Conservation (phyloP, 2,113 vertebrate species). For the Zosterops lateralis region DNA sequence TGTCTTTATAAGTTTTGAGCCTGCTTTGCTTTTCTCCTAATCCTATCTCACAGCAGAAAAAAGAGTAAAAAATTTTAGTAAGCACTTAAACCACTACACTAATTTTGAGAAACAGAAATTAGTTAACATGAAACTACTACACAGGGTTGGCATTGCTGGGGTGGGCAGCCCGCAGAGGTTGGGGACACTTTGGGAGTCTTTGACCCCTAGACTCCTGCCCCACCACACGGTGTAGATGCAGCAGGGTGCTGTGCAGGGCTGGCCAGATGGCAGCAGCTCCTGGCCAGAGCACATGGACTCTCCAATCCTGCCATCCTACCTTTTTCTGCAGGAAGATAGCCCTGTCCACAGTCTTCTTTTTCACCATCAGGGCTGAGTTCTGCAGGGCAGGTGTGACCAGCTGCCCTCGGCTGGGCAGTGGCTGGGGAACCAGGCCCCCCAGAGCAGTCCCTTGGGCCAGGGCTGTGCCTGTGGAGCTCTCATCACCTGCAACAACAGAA, state of each 20-base stretch:
- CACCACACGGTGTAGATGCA: neutral
- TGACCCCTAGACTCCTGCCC: neutral
- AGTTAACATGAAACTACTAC: neutral
- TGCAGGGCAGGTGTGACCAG: conserved; percentile 53
- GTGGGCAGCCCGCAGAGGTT: neutral
- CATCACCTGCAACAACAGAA: neutral
- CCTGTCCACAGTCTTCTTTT: conserved; percentile 77
- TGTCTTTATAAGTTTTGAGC: too few species aligned
- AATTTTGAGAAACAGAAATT: too few species aligned
- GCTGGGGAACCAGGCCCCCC: neutral
- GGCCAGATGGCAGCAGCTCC: neutral
- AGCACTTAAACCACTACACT: too few species aligned
- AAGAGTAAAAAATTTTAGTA: too few species aligned
- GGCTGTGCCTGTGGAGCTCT: neutral
- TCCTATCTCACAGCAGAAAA: too few species aligned
- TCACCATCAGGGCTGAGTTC: conserved; percentile 75
- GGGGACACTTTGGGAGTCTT: neutral
- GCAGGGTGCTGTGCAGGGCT: neutral
- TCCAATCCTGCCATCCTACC: conserved; percentile 34
- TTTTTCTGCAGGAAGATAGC: conserved; percentile 76
- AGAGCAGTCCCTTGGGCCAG: rapidly evolving
- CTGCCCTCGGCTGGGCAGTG: conserved; percentile 31
- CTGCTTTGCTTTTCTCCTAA: too few species aligned
- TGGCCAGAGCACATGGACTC: rapidly evolving
- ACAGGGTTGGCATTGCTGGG: neutral